A percentile compares a stretch with the other conserved stretches of the same genome.
These are phyloP conservation scores for Pyrgus malvae DNA, from an alignment of 2,888 invertebrate species.

Conservation along the genomic window DNA sequence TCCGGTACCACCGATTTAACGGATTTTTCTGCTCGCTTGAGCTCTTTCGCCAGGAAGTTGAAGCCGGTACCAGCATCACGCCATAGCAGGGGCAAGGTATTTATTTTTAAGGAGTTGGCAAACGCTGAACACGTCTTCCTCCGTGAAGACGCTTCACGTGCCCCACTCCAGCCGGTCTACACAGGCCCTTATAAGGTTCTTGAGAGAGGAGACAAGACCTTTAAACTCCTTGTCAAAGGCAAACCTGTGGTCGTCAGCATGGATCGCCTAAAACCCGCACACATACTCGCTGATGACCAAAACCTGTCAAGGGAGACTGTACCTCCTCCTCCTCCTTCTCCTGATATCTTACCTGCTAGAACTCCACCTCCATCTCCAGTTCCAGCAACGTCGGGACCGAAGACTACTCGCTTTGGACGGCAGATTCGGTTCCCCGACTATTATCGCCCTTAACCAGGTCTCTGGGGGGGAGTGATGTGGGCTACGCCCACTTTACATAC, in stretches of 20 bases:
- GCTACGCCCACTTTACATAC: too few species aligned
- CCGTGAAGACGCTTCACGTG: not conserved
- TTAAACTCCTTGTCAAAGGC: not conserved
- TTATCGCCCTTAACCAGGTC: constrained; percentile 4
- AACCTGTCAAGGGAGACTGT: not conserved
- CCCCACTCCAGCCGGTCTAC: not conserved
- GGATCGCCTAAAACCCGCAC: not conserved
- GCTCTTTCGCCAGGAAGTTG: not conserved
- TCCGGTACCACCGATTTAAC: not conserved
- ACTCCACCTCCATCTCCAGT: not conserved
- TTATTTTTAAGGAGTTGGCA: not conserved
- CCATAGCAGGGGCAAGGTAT: not conserved
- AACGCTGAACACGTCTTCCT: not conserved
- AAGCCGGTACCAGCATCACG: not conserved
- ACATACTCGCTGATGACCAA: not conserved
- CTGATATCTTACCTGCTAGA: not conserved
- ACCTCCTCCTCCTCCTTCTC: not conserved
- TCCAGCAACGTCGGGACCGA: not conserved
- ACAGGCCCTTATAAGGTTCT: not conserved
- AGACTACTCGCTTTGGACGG: not conserved
- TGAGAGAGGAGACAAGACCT: not conserved
- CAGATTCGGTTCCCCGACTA: not conserved
- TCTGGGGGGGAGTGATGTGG: not conserved
- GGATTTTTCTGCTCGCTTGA: not conserved
- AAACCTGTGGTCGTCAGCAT: not conserved